A percentile compares a stretch with the other conserved stretches of the same genome.
phyloP scores from a whole-genome alignment of 2,888 invertebrate genomes.

The Pollenia griseotomentosa region DNA sequence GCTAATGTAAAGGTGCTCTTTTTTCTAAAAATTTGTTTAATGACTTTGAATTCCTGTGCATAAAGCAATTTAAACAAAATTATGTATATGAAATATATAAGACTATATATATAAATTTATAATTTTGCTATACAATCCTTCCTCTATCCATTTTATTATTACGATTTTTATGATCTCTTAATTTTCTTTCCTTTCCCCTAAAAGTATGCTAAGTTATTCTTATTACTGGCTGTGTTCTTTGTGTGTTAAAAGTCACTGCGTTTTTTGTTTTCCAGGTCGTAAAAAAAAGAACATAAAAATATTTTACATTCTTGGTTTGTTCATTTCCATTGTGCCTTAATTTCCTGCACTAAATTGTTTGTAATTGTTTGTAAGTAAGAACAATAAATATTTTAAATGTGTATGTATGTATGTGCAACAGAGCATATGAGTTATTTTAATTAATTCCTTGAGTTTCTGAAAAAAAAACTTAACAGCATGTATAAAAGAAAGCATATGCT shows the following conservation, averaged over 20 bases:
- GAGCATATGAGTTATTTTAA: conserved; percentile 70
- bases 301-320: conserved; percentile 38
- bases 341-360: conserved; percentile 54
- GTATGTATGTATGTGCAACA: conserved; percentile 48
- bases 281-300: background rate
- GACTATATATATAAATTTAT: background rate
- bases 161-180: background rate
- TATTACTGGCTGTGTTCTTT: background rate
- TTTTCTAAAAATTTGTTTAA: too few species aligned
- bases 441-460: conserved; percentile 52
- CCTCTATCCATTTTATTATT: background rate
- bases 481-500: too few species aligned
- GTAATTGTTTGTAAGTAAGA: conserved; percentile 36
- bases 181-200: background rate
- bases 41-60: too few species aligned
- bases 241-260: too few species aligned
- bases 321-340: conserved; percentile 38
- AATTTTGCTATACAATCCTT: background rate
- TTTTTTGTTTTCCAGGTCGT: background rate
- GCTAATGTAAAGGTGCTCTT: too few species aligned
- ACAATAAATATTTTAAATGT: conserved; percentile 32
- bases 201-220: background rate
- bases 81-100: too few species aligned
- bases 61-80: too few species aligned
- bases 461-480: background rate